Conservation (phyloP, 1,140 invertebrate genomes). For the Anadara kagoshimensis region DNA sequence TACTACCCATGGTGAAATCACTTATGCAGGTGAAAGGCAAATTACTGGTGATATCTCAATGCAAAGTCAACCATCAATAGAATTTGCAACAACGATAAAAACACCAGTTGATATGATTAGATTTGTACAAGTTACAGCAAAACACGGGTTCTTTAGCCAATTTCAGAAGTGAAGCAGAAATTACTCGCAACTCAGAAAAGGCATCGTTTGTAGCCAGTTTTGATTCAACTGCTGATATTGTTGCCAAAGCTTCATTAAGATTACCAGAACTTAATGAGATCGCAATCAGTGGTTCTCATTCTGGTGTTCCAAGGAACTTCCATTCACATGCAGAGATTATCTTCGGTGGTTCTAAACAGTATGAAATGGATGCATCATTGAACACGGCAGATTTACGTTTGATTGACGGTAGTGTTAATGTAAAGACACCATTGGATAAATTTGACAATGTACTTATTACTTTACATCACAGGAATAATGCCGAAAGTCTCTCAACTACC, state of each 20-base stretch:
- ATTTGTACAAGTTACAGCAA: neutral
- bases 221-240: conserved; percentile 8
- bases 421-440: too few relatives aligned
- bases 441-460: too few relatives aligned
- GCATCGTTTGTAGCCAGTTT: conserved; percentile 16
- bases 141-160: conserved; percentile 3
- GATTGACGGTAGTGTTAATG: too few relatives aligned
- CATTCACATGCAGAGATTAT: conserved; percentile 1
- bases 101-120: conserved; percentile 5
- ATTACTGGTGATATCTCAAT: neutral
- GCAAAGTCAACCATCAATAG: neutral
- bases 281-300: neutral
- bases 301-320: conserved; percentile 12
- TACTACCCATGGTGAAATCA: neutral
- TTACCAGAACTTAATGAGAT: neutral
- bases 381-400: neutral
- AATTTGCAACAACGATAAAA: neutral
- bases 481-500: too few relatives aligned
- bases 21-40: conserved; percentile 15
- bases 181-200: conserved; percentile 19
- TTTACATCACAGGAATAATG: too few relatives aligned
- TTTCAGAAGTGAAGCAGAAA: conserved; percentile 4
- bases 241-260: conserved; percentile 10
- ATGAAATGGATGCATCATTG: conserved; percentile 1
- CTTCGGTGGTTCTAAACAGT: conserved; percentile 10